Conservation (phyloP, 2,888 invertebrate species). For the Cephus nigrinus region DNA sequence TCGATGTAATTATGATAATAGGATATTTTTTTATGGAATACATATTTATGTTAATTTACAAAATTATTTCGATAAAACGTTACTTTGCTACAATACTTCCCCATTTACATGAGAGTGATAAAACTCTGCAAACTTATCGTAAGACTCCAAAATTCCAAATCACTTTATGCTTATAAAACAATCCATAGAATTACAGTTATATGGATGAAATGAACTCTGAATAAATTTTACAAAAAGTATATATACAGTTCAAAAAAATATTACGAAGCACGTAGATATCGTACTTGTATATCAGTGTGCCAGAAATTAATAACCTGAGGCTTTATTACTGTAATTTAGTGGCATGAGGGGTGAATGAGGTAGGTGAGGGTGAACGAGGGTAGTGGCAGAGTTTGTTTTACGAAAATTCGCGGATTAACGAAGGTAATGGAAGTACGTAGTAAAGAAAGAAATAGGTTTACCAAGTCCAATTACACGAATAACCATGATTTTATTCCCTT, state of each 20-base stretch:
- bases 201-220: too few species aligned
- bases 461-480: not conserved
- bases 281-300: not conserved
- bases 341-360: not conserved
- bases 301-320: not conserved
- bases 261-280: not conserved
- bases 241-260: too few species aligned
- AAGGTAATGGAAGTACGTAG: not conserved
- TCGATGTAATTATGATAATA: not conserved
- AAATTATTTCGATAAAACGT: not conserved
- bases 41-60: not conserved
- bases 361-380: too few species aligned
- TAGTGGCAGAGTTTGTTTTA: not conserved
- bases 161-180: not conserved
- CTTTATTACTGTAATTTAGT: not conserved
- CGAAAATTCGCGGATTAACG: not conserved
- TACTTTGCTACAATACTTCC: not conserved
- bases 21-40: not conserved
- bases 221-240: too few species aligned
- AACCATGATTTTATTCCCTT: not conserved
- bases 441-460: not conserved
- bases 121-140: not conserved
- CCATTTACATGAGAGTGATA: not conserved
- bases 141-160: not conserved
- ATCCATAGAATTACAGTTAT: too few species aligned